Evolutionary conservation across 2,888 invertebrate species (phyloP).

Genomic region (Falcaria lacertinaria): DNA sequence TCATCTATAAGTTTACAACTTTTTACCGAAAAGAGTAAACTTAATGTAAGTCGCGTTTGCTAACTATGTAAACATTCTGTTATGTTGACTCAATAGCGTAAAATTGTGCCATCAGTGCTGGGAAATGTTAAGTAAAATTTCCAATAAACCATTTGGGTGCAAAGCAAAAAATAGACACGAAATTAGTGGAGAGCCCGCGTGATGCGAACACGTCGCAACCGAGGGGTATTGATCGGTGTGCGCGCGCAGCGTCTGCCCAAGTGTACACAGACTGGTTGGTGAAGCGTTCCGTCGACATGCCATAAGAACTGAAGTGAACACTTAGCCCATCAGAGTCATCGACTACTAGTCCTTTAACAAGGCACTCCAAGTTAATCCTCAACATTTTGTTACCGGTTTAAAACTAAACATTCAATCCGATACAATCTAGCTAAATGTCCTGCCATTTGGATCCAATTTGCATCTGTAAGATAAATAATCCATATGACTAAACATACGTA

Average conservation of each 20-base stretch:
- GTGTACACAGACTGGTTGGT: slow-evolving; percentile 69
- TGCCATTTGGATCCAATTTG: too few species aligned
- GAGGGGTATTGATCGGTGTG: slow-evolving; percentile 72
- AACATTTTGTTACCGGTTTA: slow-evolving; percentile 1
- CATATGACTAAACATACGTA: slow-evolving; percentile 16
- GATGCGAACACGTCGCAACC: slow-evolving; percentile 65
- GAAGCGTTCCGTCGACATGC: slow-evolving; percentile 59
- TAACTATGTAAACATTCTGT: slow-evolving; percentile 20
- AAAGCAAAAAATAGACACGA: slow-evolving; percentile 60
- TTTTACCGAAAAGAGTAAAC: slow-evolving; percentile 32
- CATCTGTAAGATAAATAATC: too few species aligned
- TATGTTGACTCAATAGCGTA: slow-evolving; percentile 19
- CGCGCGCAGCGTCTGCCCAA: slow-evolving; percentile 71
- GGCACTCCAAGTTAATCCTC: slow-evolving; percentile 5
- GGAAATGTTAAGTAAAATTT: slow-evolving; percentile 35
- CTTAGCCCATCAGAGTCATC: slow-evolving; percentile 60
- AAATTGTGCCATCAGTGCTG: slow-evolving; percentile 31
- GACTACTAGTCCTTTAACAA: slow-evolving; percentile 42
- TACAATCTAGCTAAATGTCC: too few species aligned
- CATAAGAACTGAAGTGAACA: slow-evolving; percentile 62
- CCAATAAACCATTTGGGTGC: slow-evolving; percentile 45
- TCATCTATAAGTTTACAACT: slow-evolving; percentile 33
- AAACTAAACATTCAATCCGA: too few species aligned
- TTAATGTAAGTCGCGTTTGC: not conserved
- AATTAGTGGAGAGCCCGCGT: slow-evolving; percentile 61